phyloP scores from a whole-genome alignment of 2,888 invertebrate species.

The Amblyteles armatorius region DNA sequence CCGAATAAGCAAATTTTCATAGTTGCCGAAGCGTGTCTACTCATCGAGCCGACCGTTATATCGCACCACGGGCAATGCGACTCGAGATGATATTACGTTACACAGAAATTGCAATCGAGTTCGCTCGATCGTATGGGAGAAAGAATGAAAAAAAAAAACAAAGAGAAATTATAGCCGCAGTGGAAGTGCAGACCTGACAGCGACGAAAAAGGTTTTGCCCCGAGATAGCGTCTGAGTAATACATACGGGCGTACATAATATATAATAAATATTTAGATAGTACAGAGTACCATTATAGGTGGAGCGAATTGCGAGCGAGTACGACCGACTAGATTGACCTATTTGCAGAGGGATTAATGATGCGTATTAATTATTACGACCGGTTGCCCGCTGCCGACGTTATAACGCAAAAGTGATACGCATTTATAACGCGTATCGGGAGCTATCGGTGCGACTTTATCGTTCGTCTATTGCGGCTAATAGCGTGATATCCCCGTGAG shows the following conservation, averaged over 20 bases:
- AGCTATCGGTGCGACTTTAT: conserved; percentile 62
- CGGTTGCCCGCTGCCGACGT: conserved; percentile 48
- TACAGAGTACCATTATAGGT: conserved; percentile 9
- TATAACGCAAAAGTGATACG: conserved; percentile 62
- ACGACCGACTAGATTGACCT: conserved; percentile 60
- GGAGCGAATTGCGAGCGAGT: conserved; percentile 32
- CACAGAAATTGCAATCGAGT: conserved; percentile 2
- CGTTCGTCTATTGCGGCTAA: conserved; percentile 62
- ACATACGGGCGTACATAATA: conserved; percentile 6
- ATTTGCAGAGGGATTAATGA: conserved; percentile 63
- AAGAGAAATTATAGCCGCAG: background rate
- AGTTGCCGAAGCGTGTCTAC: background rate
- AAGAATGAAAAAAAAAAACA: background rate
- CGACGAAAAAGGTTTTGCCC: background rate
- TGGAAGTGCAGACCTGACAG: background rate
- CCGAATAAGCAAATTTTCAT: background rate
- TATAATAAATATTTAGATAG: conserved; percentile 16
- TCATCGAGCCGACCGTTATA: background rate
- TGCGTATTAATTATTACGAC: conserved; percentile 65
- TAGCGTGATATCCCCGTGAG: conserved; percentile 54
- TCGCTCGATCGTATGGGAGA: background rate
- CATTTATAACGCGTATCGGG: conserved; percentile 58
- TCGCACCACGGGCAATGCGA: background rate
- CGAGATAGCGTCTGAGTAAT: conserved; percentile 7
- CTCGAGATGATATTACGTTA: background rate